These are phyloP conservation scores for Spatulosminthurus flaviceps DNA, from an alignment of 2,888 invertebrate species.

Conservation along the genomic window DNA sequence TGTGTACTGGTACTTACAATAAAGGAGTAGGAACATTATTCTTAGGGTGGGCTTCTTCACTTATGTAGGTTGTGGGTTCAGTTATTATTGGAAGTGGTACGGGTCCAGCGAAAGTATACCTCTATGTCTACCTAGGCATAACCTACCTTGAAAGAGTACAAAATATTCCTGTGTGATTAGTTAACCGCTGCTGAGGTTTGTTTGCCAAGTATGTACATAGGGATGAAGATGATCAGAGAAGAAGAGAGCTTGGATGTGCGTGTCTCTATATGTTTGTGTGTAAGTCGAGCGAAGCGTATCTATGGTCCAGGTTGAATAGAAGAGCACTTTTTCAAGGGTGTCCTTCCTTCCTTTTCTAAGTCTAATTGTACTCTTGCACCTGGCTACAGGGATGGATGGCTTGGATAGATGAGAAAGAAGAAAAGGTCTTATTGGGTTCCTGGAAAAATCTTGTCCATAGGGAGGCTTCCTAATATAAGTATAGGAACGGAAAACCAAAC, in stretches of 20 bases:
- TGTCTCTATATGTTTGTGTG: not conserved
- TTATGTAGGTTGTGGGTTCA: not conserved
- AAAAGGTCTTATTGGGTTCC: constrained; percentile 50
- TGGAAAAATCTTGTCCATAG: constrained; percentile 49
- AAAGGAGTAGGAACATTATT: not conserved
- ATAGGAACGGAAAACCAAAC: constrained; percentile 40
- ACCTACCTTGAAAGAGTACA: not conserved
- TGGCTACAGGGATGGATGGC: constrained; percentile 45
- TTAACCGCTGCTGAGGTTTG: constrained; percentile 15
- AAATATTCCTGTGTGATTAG: constrained; percentile 10
- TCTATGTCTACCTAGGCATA: not conserved
- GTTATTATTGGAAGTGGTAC: not conserved
- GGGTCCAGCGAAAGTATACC: no score
- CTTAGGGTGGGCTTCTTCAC: constrained; percentile 4
- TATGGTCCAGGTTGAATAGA: constrained; percentile 48
- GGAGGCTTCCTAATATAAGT: constrained; percentile 44
- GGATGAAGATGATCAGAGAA: constrained; percentile 25
- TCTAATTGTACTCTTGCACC: constrained; percentile 48
- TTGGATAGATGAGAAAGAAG: constrained; percentile 47
- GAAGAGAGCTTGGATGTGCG: constrained; percentile 24
- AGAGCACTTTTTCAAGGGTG: constrained; percentile 44
- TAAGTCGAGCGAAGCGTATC: constrained; percentile 31
- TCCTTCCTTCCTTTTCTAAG: constrained; percentile 46
- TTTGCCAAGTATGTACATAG: not conserved
- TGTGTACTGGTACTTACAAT: no score